Evolutionary conservation across 2,113 vertebrate species (phyloP), one percentile per base, ranked within the genome.

Genomic region (Misgurnus anguillicaudatus): DNA sequence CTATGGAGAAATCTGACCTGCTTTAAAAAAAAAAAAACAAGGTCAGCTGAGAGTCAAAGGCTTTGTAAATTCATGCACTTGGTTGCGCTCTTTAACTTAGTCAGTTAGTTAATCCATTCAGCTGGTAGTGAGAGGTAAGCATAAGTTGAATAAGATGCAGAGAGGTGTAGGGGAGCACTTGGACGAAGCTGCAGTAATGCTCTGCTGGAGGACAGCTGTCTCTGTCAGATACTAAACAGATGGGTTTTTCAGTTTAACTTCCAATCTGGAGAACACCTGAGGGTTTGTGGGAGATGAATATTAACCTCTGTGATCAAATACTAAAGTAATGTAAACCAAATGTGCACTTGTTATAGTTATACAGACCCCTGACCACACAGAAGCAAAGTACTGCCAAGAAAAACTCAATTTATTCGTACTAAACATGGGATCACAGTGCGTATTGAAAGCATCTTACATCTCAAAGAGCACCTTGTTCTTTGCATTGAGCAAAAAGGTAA

Each of bases 21-120:
- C 78, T 86, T 88, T 74, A 86, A 79, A 88, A 86, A 86, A 79
- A 88, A 86, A 2, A 31, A 31, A 91, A 90, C 82, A 75, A 90
- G 89, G 88, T 88, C 88, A 88, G 80, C 77, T 75, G 78, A 84
- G 79, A 89, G 79, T 85, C 71, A 81, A 0, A 85, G 85, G 85
- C 60, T 84, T 79, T 82, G 72, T 86, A 78, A 87, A 86, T 86
- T 66, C 80, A 83, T 77, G 71, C 70, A 75, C 55, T 53, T 36
- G 47, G 38, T 45, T 68, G 69, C 47, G 41, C 70, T 63, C 66
- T 36, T 78, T 72, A 80, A 80, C 67, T 31, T 62, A n/a, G 74
- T 77, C 68, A 39, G 42, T 75, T n/a, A 78, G 60, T 77, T 70
- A 83, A 83, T 64, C 60, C 48, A 51, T 78, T 85, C 78, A 78